Evolutionary conservation across 2,113 vertebrate species (phyloP).

Genomic region (Chionis minor): DNA sequence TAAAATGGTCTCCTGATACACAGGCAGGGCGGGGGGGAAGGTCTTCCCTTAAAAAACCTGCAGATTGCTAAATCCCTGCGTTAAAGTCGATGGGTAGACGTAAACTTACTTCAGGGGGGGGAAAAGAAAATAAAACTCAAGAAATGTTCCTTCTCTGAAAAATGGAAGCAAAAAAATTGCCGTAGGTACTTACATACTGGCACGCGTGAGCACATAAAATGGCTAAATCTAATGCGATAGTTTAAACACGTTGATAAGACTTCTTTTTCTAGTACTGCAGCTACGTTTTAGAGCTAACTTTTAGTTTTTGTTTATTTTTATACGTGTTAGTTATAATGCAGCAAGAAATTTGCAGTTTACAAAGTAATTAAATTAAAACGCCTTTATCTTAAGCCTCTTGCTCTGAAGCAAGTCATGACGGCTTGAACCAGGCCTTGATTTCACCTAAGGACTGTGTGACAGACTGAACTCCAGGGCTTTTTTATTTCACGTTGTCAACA

Average conservation of each 20-base stretch:
- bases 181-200: background rate
- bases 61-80: slow-evolving; percentile 59
- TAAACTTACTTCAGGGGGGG: background rate
- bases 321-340: background rate
- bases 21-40: background rate
- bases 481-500: background rate
- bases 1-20: slow-evolving; percentile 79
- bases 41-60: slow-evolving; percentile 67
- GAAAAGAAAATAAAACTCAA: background rate
- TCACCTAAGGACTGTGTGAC: background rate
- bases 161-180: slow-evolving; percentile 4
- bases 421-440: background rate
- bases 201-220: background rate
- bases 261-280: background rate
- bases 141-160: slow-evolving; percentile 8
- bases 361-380: background rate
- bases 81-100: background rate
- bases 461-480: background rate
- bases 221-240: background rate
- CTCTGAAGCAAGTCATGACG: background rate
- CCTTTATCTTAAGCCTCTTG: background rate
- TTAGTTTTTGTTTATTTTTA: background rate
- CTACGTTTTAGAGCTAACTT: background rate
- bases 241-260: background rate
- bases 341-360: background rate